Evolutionary conservation across 2,797 vertebrate species (phyloP), one percentile per base, ranked within the genome.

Genomic region (Clarias fuscus): DNA sequence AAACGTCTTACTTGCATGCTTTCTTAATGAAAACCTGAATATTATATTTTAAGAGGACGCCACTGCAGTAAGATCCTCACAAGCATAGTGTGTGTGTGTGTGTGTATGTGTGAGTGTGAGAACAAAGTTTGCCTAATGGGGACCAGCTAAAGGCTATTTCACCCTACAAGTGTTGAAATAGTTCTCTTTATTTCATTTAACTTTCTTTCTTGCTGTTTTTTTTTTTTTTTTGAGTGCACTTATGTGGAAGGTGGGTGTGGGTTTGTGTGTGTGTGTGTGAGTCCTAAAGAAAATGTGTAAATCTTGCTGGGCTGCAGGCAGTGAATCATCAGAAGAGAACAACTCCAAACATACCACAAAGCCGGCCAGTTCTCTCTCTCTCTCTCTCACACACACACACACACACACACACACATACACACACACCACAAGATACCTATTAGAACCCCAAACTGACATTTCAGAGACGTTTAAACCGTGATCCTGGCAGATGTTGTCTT

Each of bases 251-350:
- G 15, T 68, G 67, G 17, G 30, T 1, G 30, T 37, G 30, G 0
- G 37, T 43, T 18, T 43, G 70, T 72, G 70, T 40, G 15, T 27
- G 17, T 48, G 72, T 20, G 53, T 56, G 37, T 75, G 48, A 65
- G 89, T 91, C 92, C 92, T 5, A 68, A 56, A 92, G 93, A 88
- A 85, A 83, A 85, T 85, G 87, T 86, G 92, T 92, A 86, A 85
- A 92, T 92, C 83, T 89, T 91, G 92, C 89, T 90, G 91, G 85
- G 89, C 89, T 90, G 90, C 91, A 93, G 89, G 91, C 86, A 86
- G 90, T 90, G 92, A 95, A 94, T 94, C 93, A 94, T 93, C 91
- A 91, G 90, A 84, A 75, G 56, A 80, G 61, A 89, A 37, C 20
- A 40, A 76, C 80, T 86, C 88, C 88, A 88, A 89, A 77, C 85